A percentile compares a stretch with the other conserved stretches of the same genome.
These are phyloP conservation scores for Hexactinellida sp. DNA, from an alignment of 37 sponge, comb jelly and placozoan species.

Conservation along the genomic window DNA sequence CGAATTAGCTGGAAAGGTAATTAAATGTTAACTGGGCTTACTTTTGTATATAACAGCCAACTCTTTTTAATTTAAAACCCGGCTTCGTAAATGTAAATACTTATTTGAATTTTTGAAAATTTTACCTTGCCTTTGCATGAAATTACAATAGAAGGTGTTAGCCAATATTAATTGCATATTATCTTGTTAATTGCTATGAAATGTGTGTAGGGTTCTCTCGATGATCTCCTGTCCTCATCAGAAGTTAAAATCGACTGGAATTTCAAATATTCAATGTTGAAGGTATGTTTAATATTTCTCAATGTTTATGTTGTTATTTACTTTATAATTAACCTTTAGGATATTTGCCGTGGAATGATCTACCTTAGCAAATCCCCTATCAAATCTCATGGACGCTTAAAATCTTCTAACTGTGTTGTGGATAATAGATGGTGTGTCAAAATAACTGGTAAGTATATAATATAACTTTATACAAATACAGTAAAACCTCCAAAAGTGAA, in stretches of 20 bases:
- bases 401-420: conserved; percentile 48
- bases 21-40: too few relatives aligned
- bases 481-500: too few relatives aligned
- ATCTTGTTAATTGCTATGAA: neutral
- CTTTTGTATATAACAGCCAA: too few relatives aligned
- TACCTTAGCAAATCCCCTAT: conserved; percentile 31
- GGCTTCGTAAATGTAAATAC: too few relatives aligned
- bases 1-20: conserved; percentile 37
- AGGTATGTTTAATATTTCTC: conserved; percentile 10
- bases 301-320: neutral
- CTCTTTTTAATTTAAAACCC: too few relatives aligned
- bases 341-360: conserved; percentile 43
- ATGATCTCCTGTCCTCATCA: conserved; percentile 31
- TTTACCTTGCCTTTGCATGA: neutral
- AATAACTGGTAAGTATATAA: conserved; percentile 27
- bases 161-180: neutral
- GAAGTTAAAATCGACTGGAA: conserved; percentile 36
- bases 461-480: too few relatives aligned
- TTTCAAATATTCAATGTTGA: conserved; percentile 41
- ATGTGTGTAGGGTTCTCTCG: conserved; percentile 21
- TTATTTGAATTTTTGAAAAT: too few relatives aligned
- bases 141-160: neutral
- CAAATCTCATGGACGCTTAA: conserved; percentile 45
- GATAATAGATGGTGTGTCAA: conserved; percentile 56
- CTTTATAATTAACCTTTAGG: neutral